Percentiles rank a stretch among this genome's conserved stretches.
These are phyloP conservation scores for Petromus typicus DNA, from an alignment of 2,113 vertebrate species.

Conservation along the genomic window DNA sequence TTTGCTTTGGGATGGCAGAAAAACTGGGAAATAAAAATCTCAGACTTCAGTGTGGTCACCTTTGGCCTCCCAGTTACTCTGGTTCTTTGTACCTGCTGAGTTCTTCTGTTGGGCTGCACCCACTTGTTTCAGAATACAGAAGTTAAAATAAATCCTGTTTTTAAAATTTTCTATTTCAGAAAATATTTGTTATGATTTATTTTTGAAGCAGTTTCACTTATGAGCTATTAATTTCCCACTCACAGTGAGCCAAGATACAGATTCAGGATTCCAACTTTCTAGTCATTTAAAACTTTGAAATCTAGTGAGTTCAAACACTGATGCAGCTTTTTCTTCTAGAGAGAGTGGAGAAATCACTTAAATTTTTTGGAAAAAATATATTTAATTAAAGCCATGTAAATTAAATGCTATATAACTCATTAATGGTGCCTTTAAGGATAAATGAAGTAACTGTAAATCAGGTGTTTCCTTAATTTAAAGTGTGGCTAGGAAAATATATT, in stretches of 20 bases:
- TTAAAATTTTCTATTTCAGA: not conserved
- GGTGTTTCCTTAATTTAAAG: conserved; percentile 48
- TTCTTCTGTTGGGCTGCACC: not conserved
- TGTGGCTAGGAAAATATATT: conserved; percentile 37
- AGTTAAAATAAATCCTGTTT: conserved; percentile 16
- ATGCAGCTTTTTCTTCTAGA: conserved; percentile 24
- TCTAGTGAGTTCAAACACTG: conserved; percentile 45
- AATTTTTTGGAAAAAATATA: conserved; percentile 51
- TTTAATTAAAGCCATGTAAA: conserved; percentile 66
- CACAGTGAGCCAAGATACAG: conserved; percentile 14
- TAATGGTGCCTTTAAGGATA: conserved; percentile 48
- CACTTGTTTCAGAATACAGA: not conserved
- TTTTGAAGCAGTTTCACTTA: conserved; percentile 53
- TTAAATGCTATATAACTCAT: conserved; percentile 53
- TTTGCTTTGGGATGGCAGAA: not conserved
- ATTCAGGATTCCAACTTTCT: conserved; percentile 35
- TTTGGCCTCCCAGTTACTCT: not conserved
- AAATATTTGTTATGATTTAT: conserved; percentile 36
- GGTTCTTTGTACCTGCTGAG: not conserved
- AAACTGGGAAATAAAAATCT: not conserved
- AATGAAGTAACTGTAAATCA: conserved; percentile 35
- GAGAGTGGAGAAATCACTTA: not conserved
- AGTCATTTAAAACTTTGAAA: conserved; percentile 58
- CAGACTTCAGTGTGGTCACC: not conserved
- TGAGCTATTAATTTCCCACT: conserved; percentile 58